Base-by-base conservation (phyloP, 2,113 vertebrate genomes). In the Syngnathus scovelli region DNA sequence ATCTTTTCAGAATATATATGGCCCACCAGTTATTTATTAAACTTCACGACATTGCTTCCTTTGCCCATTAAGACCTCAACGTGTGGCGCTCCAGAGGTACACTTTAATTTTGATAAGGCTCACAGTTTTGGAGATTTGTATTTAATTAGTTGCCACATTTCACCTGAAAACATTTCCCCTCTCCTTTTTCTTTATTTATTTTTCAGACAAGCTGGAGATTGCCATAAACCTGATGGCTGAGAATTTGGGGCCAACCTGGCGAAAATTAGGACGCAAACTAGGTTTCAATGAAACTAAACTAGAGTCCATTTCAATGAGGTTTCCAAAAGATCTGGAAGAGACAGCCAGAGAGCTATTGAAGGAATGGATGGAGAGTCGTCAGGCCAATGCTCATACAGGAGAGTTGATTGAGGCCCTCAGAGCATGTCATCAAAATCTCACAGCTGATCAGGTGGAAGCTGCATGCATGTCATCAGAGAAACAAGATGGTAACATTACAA, bases 351-450 rank as follows among this genome's bases (percentile, higher is more conserved):
- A 66, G 33, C 33, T 66, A 11, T 27, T 66, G 36, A 54, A 39
- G 64, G 64, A 54, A 38, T 66, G 64, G 64, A 36, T 11, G 11
- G 23, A 38, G 64, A 52, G 18, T n/a, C 46, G 49, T 21, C 48
- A 49, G n/a, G 18, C 64, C 4, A 36, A 54, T 1, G 36, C 11
- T 52, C 15, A 8, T 7, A 7, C 46, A 0, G 9, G 15, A 8
- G 64, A 66, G 18, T 54, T 66, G 49, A 66, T 66, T 36, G 0
- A 39, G 36, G 64, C 64, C 1, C 49, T 66, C 8, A 37, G 64
- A 37, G 27, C 48, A 15, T 66, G 64, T n/a, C 64, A 66, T 19
- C 46, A 52, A 37, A 66, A 66, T 37, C 46, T 66, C 33, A 66
- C 64, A 21, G 64, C 64, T 21, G 64, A 66, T 39, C 52, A 7